Base-by-base conservation (phyloP, 2,888 invertebrate genomes). In the Folsomia manolachei region DNA sequence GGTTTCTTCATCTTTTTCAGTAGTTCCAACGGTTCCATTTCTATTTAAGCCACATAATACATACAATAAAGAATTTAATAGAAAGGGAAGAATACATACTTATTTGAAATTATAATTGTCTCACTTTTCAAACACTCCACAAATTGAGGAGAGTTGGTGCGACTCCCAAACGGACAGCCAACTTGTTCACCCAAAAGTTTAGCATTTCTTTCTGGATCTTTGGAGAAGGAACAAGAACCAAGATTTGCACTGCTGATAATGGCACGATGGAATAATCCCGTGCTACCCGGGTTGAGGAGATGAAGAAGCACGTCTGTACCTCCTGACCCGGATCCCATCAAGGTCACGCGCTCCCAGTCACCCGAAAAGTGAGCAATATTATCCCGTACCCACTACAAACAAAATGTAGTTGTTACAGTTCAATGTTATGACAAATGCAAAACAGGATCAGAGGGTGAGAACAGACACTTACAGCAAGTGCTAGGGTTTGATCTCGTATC, bases 91-190 rank as follows among this genome's bases (percentile, higher is more conserved):
- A n/a, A n/a, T n/a, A n/a, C n/a, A n/a, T n/a, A n/a, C n/a, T n/a
- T n/a, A n/a, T n/a, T n/a, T n/a, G n/a, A n/a, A n/a, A n/a, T n/a
- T n/a, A n/a, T n/a, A n/a, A n/a, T n/a, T n/a, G n/a, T n/a, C 39
- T 39, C 39, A 39, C 39, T 39, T 52, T 76, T 76, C n/a, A 79
- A 68, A 63, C 79, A 79, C 0, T 60, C 39, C 1, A 79, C 72
- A 11, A 79, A 71, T 2, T n/a, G n/a, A n/a, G n/a, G n/a, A n/a
- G n/a, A n/a, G n/a, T n/a, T n/a, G n/a, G n/a, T n/a, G n/a, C n/a
- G n/a, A n/a, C n/a, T n/a, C n/a, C n/a, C n/a, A n/a, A n/a, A n/a
- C 24, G 78, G 78, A 52, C 79, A 79, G 0, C 75, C 77, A 18
- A 78, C 68, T 53, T 73, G 73, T 52, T 56, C 27, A 27, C 74